Percentiles rank a stretch among this genome's conserved stretches.
Evolutionary conservation across 2,797 vertebrate species (phyloP).

Genomic region (Peromyscus aztecus): DNA sequence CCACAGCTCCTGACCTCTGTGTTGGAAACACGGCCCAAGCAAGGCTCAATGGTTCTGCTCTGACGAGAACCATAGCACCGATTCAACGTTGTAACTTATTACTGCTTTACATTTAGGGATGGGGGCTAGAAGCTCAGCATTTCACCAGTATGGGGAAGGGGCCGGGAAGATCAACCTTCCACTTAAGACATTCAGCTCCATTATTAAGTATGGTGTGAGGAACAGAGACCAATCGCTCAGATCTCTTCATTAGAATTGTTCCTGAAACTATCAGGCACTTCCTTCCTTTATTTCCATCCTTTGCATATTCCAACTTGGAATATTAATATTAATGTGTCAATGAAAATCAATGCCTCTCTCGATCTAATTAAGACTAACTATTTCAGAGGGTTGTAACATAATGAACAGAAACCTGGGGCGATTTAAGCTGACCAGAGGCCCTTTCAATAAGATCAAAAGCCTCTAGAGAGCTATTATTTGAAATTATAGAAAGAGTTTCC

Average conservation of each 20-base stretch:
- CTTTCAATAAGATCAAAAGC: constrained; percentile 68
- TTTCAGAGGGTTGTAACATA: constrained; percentile 27
- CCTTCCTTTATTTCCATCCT: constrained; percentile 56
- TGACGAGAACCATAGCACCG: background rate
- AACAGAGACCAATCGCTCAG: background rate
- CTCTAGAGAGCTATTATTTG: constrained; percentile 48
- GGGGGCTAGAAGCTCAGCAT: background rate
- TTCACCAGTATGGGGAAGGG: background rate
- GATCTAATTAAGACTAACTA: constrained; percentile 63
- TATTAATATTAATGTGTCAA: constrained; percentile 59
- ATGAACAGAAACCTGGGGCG: constrained; percentile 48
- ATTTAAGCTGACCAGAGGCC: constrained; percentile 39
- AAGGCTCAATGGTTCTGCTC: background rate
- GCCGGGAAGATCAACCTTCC: background rate
- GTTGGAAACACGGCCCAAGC: background rate
- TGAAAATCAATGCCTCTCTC: constrained; percentile 52
- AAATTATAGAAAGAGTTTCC: constrained; percentile 69
- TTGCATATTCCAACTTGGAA: constrained; percentile 59
- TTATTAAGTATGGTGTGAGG: background rate
- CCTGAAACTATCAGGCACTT: constrained; percentile 46
- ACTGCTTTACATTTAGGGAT: background rate
- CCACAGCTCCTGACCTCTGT: background rate
- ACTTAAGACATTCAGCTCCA: background rate
- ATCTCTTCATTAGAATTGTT: background rate
- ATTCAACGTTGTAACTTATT: constrained; percentile 12